A percentile compares a stretch with the other conserved stretches of the same genome.
Conservation (phyloP, 1,140 invertebrate genomes). For the Laupala kohalensis region DNA sequence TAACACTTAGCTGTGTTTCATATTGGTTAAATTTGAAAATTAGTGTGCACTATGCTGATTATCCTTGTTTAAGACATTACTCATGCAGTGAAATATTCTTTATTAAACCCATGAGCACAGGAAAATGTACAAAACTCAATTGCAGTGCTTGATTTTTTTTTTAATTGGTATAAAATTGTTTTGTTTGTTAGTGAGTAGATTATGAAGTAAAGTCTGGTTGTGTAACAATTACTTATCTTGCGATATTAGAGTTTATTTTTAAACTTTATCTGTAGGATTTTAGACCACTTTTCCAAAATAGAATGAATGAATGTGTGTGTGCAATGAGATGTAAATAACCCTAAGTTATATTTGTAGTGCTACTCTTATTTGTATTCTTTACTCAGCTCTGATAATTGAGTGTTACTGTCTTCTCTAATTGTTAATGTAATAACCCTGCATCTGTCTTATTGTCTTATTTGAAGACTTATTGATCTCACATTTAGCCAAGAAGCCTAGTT, state of each 20-base stretch:
- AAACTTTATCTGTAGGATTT: not conserved
- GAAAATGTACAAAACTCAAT: slow-evolving; percentile 8
- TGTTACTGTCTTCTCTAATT: not conserved
- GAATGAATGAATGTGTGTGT: not conserved
- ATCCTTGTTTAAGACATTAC: not conserved
- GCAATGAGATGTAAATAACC: not conserved
- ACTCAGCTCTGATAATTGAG: not conserved
- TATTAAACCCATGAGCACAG: slow-evolving; percentile 2
- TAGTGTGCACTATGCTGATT: not conserved
- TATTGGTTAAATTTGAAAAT: not conserved
- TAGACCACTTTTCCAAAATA: not conserved
- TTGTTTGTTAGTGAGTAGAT: not conserved
- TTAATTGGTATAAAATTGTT: not conserved
- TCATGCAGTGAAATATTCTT: not conserved
- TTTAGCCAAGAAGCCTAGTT: not conserved
- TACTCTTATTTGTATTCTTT: not conserved
- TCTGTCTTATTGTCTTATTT: not conserved
- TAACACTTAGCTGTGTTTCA: not conserved
- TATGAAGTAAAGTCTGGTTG: not conserved
- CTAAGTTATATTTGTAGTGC: not conserved
- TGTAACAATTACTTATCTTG: not conserved
- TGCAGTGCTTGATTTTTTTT: slow-evolving; percentile 11
- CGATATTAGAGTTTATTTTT: not conserved
- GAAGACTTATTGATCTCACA: not conserved
- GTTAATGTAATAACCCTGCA: not conserved